Conservation (phyloP, 2,797 vertebrate genomes). For the Buceros bicornis region DNA sequence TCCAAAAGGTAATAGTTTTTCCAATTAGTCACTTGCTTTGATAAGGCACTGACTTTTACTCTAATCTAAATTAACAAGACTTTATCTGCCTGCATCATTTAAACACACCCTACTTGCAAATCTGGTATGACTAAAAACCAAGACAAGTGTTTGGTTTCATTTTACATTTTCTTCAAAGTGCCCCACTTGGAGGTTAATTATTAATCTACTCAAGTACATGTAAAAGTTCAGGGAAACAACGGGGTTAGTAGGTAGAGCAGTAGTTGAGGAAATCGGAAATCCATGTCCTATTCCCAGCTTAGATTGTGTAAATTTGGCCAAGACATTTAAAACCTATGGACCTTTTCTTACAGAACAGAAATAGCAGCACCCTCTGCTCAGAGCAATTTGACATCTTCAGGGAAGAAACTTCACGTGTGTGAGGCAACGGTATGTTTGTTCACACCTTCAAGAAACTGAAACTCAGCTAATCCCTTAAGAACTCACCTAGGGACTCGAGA, state of each 20-base stretch:
- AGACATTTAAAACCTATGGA: neutral
- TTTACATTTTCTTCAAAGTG: conserved; percentile 71
- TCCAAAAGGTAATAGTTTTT: conserved; percentile 71
- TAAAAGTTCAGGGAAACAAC: conserved; percentile 55
- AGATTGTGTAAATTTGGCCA: neutral
- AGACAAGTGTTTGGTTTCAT: conserved; percentile 74
- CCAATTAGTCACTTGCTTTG: conserved; percentile 73
- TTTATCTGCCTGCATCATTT: conserved; percentile 72
- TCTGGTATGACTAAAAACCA: conserved; percentile 76
- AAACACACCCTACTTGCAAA: conserved; percentile 74
- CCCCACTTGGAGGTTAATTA: conserved; percentile 69
- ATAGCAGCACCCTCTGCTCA: conserved; percentile 8
- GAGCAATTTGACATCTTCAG: conserved; percentile 8
- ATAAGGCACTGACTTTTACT: conserved; percentile 66
- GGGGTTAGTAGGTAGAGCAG: conserved; percentile 33
- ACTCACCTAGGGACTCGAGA: conserved; percentile 12
- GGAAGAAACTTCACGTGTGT: conserved; percentile 15
- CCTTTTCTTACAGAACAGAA: conserved; percentile 3
- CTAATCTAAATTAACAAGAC: conserved; percentile 76
- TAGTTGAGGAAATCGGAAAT: conserved; percentile 1
- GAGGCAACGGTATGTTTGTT: conserved; percentile 45
- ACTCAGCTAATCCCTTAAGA: conserved; percentile 59
- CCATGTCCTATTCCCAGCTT: neutral
- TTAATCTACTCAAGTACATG: conserved; percentile 51
- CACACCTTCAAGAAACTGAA: conserved; percentile 29